phyloP scores from a whole-genome alignment of 2,888 invertebrate species.

The Aquatica leii region DNA sequence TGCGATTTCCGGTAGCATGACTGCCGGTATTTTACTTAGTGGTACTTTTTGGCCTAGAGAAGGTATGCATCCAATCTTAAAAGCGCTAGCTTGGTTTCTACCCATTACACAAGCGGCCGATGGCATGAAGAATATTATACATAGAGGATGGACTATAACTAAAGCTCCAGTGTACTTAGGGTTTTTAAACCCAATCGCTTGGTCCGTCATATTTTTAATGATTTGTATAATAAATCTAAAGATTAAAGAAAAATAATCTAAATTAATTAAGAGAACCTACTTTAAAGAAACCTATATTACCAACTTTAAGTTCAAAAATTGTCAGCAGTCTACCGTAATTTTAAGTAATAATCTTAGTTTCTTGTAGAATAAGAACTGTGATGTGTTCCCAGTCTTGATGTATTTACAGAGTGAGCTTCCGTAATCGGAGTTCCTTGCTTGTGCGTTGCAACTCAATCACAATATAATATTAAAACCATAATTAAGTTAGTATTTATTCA shows the following conservation, averaged over 20 bases:
- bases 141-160: not conserved
- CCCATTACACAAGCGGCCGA: not conserved
- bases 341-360: no score
- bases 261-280: no score
- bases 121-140: not conserved
- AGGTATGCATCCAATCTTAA: not conserved
- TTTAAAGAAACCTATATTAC: no score
- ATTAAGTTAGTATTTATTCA: no score
- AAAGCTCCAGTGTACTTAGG: not conserved
- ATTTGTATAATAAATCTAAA: not conserved
- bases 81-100: not conserved
- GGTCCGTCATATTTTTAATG: not conserved
- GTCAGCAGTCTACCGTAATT: no score
- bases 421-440: no score
- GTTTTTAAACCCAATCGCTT: not conserved
- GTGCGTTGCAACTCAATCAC: no score
- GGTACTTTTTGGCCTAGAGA: constrained; percentile 1
- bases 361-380: no score
- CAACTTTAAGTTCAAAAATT: no score
- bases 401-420: no score
- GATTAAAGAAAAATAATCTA: not conserved
- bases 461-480: no score
- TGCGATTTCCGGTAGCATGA: not conserved
- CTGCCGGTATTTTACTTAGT: not conserved
- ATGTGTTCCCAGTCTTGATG: no score